These are phyloP conservation scores for Clarias batrachus DNA, from an alignment of 2,113 vertebrate species.

Conservation along the genomic window DNA sequence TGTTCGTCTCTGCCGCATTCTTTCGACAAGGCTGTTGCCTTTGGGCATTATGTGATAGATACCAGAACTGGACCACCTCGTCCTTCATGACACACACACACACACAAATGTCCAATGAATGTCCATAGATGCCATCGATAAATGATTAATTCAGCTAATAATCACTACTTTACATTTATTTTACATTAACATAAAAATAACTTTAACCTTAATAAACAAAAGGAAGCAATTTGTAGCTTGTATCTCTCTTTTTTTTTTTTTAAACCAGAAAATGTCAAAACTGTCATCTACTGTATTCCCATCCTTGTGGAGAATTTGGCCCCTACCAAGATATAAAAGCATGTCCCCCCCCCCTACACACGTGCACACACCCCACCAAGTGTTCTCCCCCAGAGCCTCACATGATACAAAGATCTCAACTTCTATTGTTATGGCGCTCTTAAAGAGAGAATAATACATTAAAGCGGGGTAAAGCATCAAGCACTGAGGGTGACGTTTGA, in stretches of 20 bases:
- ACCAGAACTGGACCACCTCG: not conserved
- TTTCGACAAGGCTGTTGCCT: not conserved
- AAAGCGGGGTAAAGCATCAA: slow-evolving; percentile 61
- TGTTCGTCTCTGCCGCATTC: not conserved
- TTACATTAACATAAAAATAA: not conserved
- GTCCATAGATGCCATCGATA: not conserved
- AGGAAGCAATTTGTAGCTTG: not conserved
- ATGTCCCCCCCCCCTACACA: slow-evolving; percentile 30
- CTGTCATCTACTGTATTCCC: not conserved
- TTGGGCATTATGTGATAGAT: not conserved
- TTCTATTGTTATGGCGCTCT: slow-evolving; percentile 59
- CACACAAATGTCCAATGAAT: not conserved
- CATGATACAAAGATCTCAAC: slow-evolving; percentile 58
- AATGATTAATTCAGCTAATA: not conserved
- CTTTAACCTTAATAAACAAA: not conserved
- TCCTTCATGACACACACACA: not conserved
- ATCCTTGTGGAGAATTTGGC: not conserved
- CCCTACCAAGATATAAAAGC: not conserved
- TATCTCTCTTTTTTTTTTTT: not conserved
- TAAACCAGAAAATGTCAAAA: not conserved
- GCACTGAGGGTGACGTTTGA: slow-evolving; percentile 56
- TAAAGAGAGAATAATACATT: slow-evolving; percentile 74
- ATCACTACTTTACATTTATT: not conserved
- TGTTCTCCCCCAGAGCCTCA: slow-evolving; percentile 55
- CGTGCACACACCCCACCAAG: slow-evolving; percentile 42